phyloP scores from a whole-genome alignment of 2,113 vertebrate species.

The Anhinga anhinga region DNA sequence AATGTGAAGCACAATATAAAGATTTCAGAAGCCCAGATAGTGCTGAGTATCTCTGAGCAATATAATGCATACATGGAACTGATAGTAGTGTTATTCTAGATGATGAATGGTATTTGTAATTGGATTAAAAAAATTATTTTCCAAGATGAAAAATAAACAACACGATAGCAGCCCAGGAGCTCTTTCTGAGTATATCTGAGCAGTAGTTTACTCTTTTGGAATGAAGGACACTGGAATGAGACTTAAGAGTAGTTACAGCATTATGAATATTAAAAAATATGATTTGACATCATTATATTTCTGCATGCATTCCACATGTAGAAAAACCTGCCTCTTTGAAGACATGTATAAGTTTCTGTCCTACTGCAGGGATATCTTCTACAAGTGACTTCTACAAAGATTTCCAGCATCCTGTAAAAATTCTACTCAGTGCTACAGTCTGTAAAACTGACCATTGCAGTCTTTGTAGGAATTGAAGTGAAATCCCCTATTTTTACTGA shows the following conservation, averaged over 20 bases:
- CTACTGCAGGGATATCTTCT: not conserved
- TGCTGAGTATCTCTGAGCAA: not conserved
- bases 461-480: not conserved
- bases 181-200: not conserved
- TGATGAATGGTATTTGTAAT: not conserved
- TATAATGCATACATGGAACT: not conserved
- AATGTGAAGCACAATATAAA: not conserved
- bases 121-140: not conserved
- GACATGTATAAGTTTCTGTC: not conserved
- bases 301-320: not conserved
- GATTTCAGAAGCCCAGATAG: not conserved
- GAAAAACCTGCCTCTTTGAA: not conserved
- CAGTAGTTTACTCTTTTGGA: not conserved
- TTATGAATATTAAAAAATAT: not conserved
- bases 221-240: not conserved
- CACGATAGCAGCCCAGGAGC: not conserved
- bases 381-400: not conserved
- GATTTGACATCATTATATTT: not conserved
- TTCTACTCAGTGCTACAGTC: not conserved
- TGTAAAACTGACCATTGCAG: not conserved
- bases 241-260: not conserved
- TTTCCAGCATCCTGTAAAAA: not conserved
- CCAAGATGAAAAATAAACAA: not conserved
- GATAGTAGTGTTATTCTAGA: not conserved
- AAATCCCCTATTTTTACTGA: not conserved